A percentile compares a stretch with the other conserved stretches of the same genome.
phyloP scores from a whole-genome alignment of 2,888 invertebrate species.

The Cyclophora punctaria region DNA sequence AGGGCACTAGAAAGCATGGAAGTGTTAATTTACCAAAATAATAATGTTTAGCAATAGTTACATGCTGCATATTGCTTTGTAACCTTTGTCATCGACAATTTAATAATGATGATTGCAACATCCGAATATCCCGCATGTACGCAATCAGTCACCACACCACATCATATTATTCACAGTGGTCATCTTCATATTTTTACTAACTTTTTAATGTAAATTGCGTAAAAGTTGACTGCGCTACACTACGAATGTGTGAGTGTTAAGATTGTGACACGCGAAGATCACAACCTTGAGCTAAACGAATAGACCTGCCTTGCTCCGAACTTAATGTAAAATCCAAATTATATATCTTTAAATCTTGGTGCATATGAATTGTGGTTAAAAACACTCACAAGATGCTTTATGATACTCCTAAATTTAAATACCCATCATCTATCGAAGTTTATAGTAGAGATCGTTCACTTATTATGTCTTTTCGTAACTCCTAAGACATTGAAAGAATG shows the following conservation, averaged over 20 bases:
- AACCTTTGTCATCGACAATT: conserved; percentile 11
- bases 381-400: too few species aligned
- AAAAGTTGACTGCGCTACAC: conserved; percentile 30
- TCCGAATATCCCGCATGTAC: conserved; percentile 24
- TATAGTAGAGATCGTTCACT: too few species aligned
- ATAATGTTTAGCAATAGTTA: neutral
- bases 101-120: conserved; percentile 15
- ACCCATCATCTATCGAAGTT: too few species aligned
- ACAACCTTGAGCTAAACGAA: conserved; percentile 29
- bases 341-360: too few species aligned
- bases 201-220: conserved; percentile 34
- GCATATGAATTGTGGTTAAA: too few species aligned
- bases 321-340: too few species aligned
- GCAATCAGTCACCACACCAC: conserved; percentile 20
- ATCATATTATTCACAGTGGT: conserved; percentile 29
- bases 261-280: conserved; percentile 41
- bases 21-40: conserved; percentile 14
- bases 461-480: too few species aligned
- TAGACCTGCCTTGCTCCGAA: neutral
- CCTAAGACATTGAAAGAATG: too few species aligned
- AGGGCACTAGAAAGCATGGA: conserved; percentile 34
- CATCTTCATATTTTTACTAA: conserved; percentile 28
- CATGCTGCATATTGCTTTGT: conserved; percentile 1
- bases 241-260: conserved; percentile 27
- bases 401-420: too few species aligned